Evolutionary conservation across 2,797 vertebrate genomes (phyloP).

Genomic region (Halcyon chelicuti): DNA sequence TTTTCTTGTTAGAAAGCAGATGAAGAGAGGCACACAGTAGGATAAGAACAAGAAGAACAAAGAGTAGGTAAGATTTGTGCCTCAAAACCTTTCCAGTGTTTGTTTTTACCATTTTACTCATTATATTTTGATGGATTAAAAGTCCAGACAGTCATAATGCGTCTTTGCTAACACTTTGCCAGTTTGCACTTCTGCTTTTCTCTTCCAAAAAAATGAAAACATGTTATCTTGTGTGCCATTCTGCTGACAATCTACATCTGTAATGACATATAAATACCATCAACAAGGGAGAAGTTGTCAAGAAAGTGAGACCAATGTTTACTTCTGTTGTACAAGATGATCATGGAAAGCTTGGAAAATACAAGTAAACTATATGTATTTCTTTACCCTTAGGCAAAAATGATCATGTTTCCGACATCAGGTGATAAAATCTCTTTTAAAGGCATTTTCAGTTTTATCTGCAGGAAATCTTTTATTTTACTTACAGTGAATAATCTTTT

Average conservation of each 20-base stretch:
- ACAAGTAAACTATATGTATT: neutral
- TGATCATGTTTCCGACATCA: neutral
- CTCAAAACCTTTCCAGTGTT: neutral
- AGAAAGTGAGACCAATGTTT: neutral
- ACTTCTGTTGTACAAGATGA: neutral
- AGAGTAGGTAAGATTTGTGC: neutral
- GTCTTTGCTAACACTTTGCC: neutral
- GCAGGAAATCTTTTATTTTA: neutral
- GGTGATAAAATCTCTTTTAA: neutral
- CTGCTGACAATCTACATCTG: neutral
- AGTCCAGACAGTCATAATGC: neutral
- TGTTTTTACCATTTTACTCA: neutral
- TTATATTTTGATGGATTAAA: neutral
- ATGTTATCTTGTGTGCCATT: neutral
- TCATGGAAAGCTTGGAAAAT: neutral
- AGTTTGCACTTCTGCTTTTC: neutral
- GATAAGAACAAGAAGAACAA: neutral
- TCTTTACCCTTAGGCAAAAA: neutral
- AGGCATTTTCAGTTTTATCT: neutral
- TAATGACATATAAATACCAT: neutral
- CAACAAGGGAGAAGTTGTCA: neutral
- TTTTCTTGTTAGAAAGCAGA: neutral
- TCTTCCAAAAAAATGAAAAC: neutral
- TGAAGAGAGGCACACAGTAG: neutral
- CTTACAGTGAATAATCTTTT: neutral